phyloP scores from a whole-genome alignment of 1,140 invertebrate genomes.

The Bombus pascuorum region DNA sequence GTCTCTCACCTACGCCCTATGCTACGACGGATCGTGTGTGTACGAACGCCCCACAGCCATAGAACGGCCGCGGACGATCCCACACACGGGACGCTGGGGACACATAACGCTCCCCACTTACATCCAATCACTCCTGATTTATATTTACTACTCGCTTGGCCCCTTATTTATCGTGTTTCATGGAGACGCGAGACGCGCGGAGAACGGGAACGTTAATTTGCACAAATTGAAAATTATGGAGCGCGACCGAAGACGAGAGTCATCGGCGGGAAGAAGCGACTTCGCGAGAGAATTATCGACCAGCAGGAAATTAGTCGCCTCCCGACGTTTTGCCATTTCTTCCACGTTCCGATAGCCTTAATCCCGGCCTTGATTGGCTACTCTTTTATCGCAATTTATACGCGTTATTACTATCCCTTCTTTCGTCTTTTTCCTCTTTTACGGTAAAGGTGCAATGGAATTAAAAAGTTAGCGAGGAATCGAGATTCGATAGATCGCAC shows the following conservation, averaged over 20 bases:
- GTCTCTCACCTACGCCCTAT: slow-evolving; percentile 42
- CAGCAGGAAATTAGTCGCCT: slow-evolving; percentile 16
- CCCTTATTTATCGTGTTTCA: slow-evolving; percentile 81
- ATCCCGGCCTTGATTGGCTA: slow-evolving; percentile 10
- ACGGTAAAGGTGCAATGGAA: neutral
- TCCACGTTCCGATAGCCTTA: neutral
- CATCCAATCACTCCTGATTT: slow-evolving; percentile 84
- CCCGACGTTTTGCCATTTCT: neutral
- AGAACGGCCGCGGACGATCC: slow-evolving; percentile 73
- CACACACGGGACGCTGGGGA: slow-evolving; percentile 82
- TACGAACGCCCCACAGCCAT: slow-evolving; percentile 39
- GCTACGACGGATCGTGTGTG: neutral
- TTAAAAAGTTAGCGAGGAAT: neutral
- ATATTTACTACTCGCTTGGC: slow-evolving; percentile 83
- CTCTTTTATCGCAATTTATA: slow-evolving; percentile 21
- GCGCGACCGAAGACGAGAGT: slow-evolving; percentile 45
- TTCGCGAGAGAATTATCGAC: slow-evolving; percentile 11
- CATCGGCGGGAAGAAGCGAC: slow-evolving; percentile 16
- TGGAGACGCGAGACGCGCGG: slow-evolving; percentile 70
- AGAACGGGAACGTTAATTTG: slow-evolving; percentile 81
- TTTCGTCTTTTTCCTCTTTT: too few relatives aligned
- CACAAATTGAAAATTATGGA: slow-evolving; percentile 82
- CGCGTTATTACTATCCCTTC: neutral
- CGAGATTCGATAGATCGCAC: neutral
- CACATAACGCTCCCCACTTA: slow-evolving; percentile 83